Evolutionary conservation across 2,113 vertebrate genomes (phyloP), one percentile per base, ranked within the genome.

Genomic region (Ptilorrhoa leucosticta): DNA sequence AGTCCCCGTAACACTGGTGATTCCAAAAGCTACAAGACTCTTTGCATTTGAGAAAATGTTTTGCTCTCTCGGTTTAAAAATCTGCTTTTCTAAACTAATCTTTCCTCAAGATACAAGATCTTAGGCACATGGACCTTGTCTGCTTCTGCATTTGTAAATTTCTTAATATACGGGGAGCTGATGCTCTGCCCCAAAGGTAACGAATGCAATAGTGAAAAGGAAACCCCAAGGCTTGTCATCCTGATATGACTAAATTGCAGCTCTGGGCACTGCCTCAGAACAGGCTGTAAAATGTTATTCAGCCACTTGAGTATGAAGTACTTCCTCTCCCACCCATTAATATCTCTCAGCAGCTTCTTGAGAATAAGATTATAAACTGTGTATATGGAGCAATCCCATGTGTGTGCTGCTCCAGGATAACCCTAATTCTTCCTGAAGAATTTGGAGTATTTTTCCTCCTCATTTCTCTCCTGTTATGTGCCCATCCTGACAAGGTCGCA

Each of bases 301-400:
- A 93, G 31, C 30, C 61, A 71, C 85, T 85, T 82, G 57, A 71
- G 28, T 64, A 64, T 68, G 61, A 95, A 95, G 77, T 64, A 68
- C 39, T 94, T 96, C 61, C 65, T 26, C 37, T 87, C 75, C 40
- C 0, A 3, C 33, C 12, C 6, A 1, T 69, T 81, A 91, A 54
- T 84, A 83, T 84, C 56, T 87, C 80, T 89, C 72, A 91, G 56
- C 81, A 87, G 44, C 48, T 96, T 91, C 70, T 82, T 79, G 53
- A 90, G 37, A 94, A 56, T 44, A 72, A 76, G 70, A 79, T 79
- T 79, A 68, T 68, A 48, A 83, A 82, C 65, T n/a, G 13, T 7
- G 0, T 51, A 57, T 45, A 61, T 37, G 33, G 61, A 89, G 19
- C 16, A 75, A 78, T 64, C 10, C 56, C 20, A 45, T 0, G 0